Conservation (phyloP, 2,113 vertebrate species). For the Ciconia boyciana region DNA sequence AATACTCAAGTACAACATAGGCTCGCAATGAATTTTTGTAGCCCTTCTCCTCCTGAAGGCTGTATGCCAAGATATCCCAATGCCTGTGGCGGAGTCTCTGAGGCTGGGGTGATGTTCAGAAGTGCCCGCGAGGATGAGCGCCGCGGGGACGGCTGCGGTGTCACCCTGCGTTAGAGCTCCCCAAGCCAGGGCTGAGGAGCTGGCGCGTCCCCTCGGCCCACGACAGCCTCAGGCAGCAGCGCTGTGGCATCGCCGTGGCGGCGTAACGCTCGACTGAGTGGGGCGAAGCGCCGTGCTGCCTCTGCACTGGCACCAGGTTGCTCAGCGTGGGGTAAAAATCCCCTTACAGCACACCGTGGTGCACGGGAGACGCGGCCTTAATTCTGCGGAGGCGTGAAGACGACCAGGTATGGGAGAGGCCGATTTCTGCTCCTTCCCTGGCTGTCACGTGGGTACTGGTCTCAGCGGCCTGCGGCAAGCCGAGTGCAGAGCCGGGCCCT, state of each 20-base stretch:
- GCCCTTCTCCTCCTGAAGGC: background rate
- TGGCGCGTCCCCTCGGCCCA: fast-evolving
- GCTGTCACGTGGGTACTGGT: fast-evolving
- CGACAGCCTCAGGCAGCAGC: fast-evolving
- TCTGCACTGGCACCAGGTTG: fast-evolving
- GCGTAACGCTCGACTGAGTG: fast-evolving
- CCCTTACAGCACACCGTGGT: fast-evolving
- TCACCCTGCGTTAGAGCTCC: background rate
- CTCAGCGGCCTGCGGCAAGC: fast-evolving
- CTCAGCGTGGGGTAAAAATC: fast-evolving
- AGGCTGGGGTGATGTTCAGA: background rate
- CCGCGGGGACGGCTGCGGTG: background rate
- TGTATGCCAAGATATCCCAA: background rate
- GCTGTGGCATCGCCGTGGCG: fast-evolving
- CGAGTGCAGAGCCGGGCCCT: fast-evolving
- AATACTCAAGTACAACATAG: background rate
- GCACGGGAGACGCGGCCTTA: fast-evolving
- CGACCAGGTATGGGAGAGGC: fast-evolving
- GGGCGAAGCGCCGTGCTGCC: fast-evolving
- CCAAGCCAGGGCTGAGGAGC: background rate
- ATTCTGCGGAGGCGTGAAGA: background rate
- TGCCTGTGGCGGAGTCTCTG: background rate
- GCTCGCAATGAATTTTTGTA: background rate
- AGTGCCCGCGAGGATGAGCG: fast-evolving
- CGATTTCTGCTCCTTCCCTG: fast-evolving